Conservation (phyloP, 2,113 vertebrate species). For the Amphiprion ocellaris region DNA sequence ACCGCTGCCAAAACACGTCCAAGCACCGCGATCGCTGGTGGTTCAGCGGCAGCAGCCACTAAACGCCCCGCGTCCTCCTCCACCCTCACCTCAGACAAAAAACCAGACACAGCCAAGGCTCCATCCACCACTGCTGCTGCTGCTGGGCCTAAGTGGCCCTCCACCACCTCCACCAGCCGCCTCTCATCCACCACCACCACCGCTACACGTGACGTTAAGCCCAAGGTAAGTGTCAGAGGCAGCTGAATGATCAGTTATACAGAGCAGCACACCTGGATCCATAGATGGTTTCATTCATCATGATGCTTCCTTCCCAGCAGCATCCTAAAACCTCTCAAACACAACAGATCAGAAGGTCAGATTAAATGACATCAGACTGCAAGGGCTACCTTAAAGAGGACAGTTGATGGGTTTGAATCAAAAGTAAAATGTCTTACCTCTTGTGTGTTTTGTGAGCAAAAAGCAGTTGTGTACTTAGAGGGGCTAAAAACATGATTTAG, state of each 20-base stretch:
- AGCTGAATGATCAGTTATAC: no score
- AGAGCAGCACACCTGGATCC: neutral
- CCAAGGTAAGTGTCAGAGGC: constrained; percentile 88
- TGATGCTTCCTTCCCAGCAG: neutral
- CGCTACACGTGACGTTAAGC: constrained; percentile 78
- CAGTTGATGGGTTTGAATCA: no score
- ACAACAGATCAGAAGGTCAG: neutral
- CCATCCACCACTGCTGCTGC: constrained; percentile 74
- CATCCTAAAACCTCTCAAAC: neutral
- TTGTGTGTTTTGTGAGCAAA: no score
- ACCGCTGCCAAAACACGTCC: constrained; percentile 83
- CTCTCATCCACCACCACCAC: constrained; percentile 51
- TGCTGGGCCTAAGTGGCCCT: constrained; percentile 76
- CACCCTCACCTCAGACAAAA: constrained; percentile 84
- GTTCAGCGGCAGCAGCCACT: constrained; percentile 68
- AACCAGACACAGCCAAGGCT: constrained; percentile 82
- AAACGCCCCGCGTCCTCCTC: constrained; percentile 84
- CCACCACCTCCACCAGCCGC: constrained; percentile 61
- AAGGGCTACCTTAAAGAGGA: neutral
- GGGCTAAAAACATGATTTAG: neutral
- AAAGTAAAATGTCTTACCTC: no score
- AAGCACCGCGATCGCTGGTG: constrained; percentile 59
- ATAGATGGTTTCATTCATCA: neutral
- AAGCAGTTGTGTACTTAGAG: no score
- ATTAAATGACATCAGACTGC: neutral